phyloP scores from a whole-genome alignment of 2,113 vertebrate genomes.

The Cinclus cinclus region DNA sequence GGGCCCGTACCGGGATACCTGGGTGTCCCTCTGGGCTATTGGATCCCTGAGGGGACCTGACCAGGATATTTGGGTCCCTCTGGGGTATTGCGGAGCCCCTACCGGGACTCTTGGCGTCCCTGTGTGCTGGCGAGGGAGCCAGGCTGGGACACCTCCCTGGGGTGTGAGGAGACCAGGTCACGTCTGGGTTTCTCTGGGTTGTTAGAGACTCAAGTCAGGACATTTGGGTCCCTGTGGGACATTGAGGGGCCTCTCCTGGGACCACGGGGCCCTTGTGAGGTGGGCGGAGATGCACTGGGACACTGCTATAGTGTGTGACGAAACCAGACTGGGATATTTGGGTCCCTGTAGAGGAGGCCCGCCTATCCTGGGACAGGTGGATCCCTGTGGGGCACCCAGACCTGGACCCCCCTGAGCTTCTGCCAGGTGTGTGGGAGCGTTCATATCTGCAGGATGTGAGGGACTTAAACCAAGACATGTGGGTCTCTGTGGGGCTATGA shows the following conservation, averaged over 20 bases:
- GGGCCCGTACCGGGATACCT: not conserved
- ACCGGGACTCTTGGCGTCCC: not conserved
- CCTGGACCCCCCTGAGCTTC: not conserved
- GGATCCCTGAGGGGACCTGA: not conserved
- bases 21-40: not conserved
- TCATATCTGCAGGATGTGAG: not conserved
- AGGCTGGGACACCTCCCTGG: not conserved
- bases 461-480: rapidly evolving
- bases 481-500: not conserved
- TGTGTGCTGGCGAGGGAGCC: not conserved
- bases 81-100: too few species aligned
- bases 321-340: not conserved
- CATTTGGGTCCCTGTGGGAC: not conserved
- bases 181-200: not conserved
- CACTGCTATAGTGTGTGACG: not conserved
- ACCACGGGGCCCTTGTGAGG: not conserved
- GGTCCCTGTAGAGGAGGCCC: not conserved
- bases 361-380: not conserved
- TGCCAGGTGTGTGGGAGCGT: not conserved
- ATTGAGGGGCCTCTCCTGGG: not conserved
- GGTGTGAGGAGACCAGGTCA: not conserved
- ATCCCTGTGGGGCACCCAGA: not conserved
- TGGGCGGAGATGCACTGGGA: not conserved
- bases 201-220: too few species aligned
- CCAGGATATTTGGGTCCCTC: not conserved